Evolutionary conservation across 2,113 vertebrate species (phyloP).

Genomic region (Apaloderma vittatum): DNA sequence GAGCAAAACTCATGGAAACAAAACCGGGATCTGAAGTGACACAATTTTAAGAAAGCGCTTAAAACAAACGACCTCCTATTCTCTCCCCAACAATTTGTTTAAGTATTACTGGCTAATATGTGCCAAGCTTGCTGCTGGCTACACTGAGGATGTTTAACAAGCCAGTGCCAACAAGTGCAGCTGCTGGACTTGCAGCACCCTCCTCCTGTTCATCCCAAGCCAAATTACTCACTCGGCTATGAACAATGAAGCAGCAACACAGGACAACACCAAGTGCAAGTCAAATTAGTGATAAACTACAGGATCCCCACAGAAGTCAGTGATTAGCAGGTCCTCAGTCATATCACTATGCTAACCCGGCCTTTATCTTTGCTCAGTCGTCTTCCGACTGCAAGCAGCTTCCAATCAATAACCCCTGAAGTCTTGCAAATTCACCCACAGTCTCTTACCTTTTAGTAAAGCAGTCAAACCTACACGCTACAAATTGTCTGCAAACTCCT

Average conservation of each 20-base stretch:
- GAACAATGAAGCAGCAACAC: constrained; percentile 70
- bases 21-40: background rate
- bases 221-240: constrained; percentile 79
- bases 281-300: constrained; percentile 79
- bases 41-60: background rate
- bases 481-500: background rate
- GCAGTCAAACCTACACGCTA: background rate
- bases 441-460: background rate
- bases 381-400: constrained; percentile 37
- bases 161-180: constrained; percentile 83
- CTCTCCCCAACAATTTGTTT: constrained; percentile 77
- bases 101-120: constrained; percentile 74
- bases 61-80: constrained; percentile 61
- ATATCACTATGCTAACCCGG: constrained; percentile 67
- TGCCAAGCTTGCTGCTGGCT: constrained; percentile 80
- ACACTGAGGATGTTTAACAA: constrained; percentile 72
- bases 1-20: background rate
- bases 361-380: constrained; percentile 66
- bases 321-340: constrained; percentile 77
- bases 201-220: constrained; percentile 70
- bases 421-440: background rate
- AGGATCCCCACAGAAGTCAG: constrained; percentile 79
- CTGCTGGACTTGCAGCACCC: constrained; percentile 81
- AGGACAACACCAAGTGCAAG: constrained; percentile 76
- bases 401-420: constrained; percentile 68